Evolutionary conservation across 2,888 invertebrate species (phyloP).

Genomic region (Sphecodes monilicornis): DNA sequence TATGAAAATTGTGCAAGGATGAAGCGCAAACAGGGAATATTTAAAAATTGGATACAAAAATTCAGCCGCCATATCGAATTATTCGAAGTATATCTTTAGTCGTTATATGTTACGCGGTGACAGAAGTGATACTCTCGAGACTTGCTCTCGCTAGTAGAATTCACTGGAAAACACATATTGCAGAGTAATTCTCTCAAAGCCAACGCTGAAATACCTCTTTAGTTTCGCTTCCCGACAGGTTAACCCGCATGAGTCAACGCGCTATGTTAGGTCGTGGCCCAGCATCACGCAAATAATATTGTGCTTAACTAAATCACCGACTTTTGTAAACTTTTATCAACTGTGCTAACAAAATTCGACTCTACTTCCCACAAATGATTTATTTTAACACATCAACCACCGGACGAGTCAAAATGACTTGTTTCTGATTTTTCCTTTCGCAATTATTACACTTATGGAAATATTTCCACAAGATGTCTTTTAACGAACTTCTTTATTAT

Average conservation of each 20-base stretch:
- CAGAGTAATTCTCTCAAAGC: neutral
- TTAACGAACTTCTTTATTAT: too few species aligned
- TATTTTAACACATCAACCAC: too few species aligned
- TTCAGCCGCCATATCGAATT: neutral
- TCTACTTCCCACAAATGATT: neutral
- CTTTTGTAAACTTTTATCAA: neutral
- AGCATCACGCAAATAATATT: neutral
- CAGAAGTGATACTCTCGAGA: conserved; percentile 1
- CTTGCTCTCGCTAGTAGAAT: neutral
- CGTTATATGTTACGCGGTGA: neutral
- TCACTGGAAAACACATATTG: neutral
- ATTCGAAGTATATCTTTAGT: neutral
- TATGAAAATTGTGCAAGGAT: neutral
- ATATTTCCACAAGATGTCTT: too few species aligned
- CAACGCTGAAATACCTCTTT: neutral
- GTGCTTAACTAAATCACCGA: neutral
- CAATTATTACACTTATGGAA: too few species aligned
- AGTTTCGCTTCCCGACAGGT: neutral
- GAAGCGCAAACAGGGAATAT: neutral
- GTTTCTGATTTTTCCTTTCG: too few species aligned
- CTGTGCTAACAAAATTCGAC: neutral
- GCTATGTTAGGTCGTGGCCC: neutral
- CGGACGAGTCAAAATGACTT: too few species aligned
- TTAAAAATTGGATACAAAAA: neutral
- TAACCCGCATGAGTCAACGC: neutral